Evolutionary conservation across 2,797 vertebrate genomes (phyloP).

Genomic region (Naso thynnoides): DNA sequence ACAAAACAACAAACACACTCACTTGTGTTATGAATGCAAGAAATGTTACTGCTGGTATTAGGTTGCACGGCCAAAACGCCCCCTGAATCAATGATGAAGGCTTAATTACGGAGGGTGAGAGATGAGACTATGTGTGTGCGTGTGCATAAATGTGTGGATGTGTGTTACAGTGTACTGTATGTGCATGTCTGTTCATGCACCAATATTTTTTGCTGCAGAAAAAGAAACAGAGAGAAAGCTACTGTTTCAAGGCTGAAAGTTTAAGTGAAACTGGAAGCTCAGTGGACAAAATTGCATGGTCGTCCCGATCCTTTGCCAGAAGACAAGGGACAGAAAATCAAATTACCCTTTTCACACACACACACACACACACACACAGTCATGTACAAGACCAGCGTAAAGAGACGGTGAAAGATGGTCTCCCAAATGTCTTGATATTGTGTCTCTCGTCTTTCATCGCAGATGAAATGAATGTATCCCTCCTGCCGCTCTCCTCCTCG

Average conservation of each 20-base stretch:
- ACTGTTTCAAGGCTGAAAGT: conserved; percentile 77
- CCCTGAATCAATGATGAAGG: conserved; percentile 80
- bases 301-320: conserved; percentile 52
- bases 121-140: conserved; percentile 54
- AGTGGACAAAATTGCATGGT: conserved; percentile 66
- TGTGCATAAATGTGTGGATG: conserved; percentile 6
- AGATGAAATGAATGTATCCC: conserved; percentile 73
- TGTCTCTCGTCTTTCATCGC: conserved; percentile 76
- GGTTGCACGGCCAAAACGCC: conserved; percentile 78
- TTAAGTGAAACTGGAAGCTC: conserved; percentile 76
- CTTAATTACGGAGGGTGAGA: conserved; percentile 81
- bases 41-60: conserved; percentile 70
- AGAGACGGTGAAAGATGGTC: conserved; percentile 71
- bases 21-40: conserved; percentile 75
- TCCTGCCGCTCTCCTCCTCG: conserved; percentile 39
- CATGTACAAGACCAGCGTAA: conserved; percentile 52
- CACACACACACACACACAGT: conserved; percentile 38
- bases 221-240: conserved; percentile 39
- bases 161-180: too few relatives aligned
- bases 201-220: conserved; percentile 51
- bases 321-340: conserved; percentile 71
- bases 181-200: conserved; percentile 13
- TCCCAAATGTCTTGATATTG: conserved; percentile 77
- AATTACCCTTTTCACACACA: conserved; percentile 68
- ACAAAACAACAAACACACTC: conserved; percentile 61